Evolutionary conservation across 2,888 invertebrate genomes (phyloP).

Genomic region (Andricus curvator): DNA sequence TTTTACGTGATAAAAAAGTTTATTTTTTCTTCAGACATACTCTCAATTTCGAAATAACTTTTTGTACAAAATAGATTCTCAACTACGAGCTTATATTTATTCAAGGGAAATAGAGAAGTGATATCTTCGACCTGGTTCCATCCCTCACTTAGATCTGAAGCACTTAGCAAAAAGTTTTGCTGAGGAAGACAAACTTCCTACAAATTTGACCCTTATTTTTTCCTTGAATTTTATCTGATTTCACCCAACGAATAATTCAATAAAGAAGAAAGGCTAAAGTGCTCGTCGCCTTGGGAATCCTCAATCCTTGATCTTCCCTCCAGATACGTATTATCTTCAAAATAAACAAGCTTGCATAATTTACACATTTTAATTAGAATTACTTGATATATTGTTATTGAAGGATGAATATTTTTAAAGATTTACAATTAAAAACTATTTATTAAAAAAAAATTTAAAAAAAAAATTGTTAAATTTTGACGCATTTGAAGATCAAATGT

Average conservation of each 20-base stretch:
- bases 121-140: neutral
- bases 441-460: too few relatives aligned
- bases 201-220: neutral
- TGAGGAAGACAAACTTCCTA: conserved; percentile 1
- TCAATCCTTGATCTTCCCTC: neutral
- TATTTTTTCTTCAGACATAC: neutral
- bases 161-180: conserved; percentile 19
- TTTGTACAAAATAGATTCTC: neutral
- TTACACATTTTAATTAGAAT: neutral
- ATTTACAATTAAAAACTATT: too few relatives aligned
- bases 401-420: too few relatives aligned
- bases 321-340: neutral
- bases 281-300: neutral
- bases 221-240: conserved; percentile 1
- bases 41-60: neutral
- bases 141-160: conserved; percentile 11
- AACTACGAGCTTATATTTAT: neutral
- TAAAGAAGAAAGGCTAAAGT: neutral
- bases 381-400: too few relatives aligned
- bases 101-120: neutral
- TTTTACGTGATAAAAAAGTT: neutral
- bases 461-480: too few relatives aligned
- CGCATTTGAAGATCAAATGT: too few relatives aligned
- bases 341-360: neutral
- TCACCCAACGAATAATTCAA: neutral